phyloP scores from a whole-genome alignment of 2,113 vertebrate species.

The Tachysurus fulvidraco region DNA sequence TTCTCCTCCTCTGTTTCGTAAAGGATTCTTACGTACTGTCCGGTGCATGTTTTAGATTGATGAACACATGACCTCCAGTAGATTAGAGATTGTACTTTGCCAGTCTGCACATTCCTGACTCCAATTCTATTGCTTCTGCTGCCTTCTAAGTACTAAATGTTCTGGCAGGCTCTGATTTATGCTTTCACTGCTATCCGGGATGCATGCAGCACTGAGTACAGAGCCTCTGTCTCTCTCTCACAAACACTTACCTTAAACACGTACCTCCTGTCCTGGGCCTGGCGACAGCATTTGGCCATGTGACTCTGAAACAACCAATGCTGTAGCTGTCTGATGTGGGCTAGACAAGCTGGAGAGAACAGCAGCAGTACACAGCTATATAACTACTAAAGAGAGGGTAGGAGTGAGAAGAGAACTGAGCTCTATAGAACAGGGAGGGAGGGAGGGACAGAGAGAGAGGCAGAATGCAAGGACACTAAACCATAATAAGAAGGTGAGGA shows the following conservation, averaged over 20 bases:
- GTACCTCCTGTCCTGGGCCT: slow-evolving; percentile 44
- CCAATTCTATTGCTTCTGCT: slow-evolving; percentile 14
- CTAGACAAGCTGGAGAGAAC: slow-evolving; percentile 46
- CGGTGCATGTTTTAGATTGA: slow-evolving; percentile 1
- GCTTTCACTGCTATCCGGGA: slow-evolving; percentile 14
- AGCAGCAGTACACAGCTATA: slow-evolving; percentile 39
- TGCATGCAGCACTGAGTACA: slow-evolving; percentile 37
- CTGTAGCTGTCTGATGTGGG: slow-evolving; percentile 35
- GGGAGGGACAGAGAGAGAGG: not conserved
- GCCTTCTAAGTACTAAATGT: slow-evolving; percentile 43
- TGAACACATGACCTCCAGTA: slow-evolving; percentile 13
- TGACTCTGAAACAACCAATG: slow-evolving; percentile 53
- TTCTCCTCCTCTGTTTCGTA: not conserved
- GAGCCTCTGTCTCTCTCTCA: slow-evolving; percentile 21
- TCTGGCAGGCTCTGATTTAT: slow-evolving; percentile 53
- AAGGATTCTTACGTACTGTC: not conserved
- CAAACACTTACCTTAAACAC: slow-evolving; percentile 27
- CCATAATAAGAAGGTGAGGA: slow-evolving; percentile 42
- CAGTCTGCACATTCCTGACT: not conserved
- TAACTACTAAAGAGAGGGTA: slow-evolving; percentile 41
- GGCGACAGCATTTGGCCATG: slow-evolving; percentile 58
- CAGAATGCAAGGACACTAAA: slow-evolving; percentile 46
- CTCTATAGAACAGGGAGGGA: slow-evolving; percentile 14
- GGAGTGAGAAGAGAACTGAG: slow-evolving; percentile 6
- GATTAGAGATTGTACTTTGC: slow-evolving; percentile 16